Evolutionary conservation across 2,113 vertebrate genomes (phyloP), one percentile per base, ranked within the genome.

Genomic region (Leptocoma aspasia): DNA sequence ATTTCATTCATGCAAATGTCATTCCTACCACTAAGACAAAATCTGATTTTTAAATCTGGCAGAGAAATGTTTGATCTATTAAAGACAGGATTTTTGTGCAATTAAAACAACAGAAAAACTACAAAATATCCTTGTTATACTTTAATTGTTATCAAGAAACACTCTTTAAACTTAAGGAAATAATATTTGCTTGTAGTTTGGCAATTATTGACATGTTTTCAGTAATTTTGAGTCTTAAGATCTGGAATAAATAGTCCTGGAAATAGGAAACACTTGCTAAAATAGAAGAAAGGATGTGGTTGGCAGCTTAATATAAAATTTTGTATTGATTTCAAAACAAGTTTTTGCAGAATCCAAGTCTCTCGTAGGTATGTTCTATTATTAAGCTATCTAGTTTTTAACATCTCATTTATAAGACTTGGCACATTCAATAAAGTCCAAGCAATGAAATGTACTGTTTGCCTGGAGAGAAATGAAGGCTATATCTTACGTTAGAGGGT

Each of bases 401-500:
- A 69, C 13, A 45, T 57, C 52, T 90, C 9, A 41, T 68, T 73
- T 71, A 41, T 83, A 53, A 82, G 8, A 24, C 41, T 53, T 28
- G 21, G 19, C 41, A 33, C 52, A 30, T 35, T 82, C 57, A 86
- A 16, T 79, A 60, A 53, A 66, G 22, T 26, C 30, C 39, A 63
- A 79, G 31, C 44, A 59, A 19, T 56, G 53, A 73, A 69, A 72
- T 60, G 18, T 30, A 20, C 31, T 49, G 24, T 4, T 63, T 49
- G 15, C 59, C 49, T 66, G 27, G 56, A 81, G 60, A 12, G 35
- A 54, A 14, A 16, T 28, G 66, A 81, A 91, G 77, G 49, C 31
- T 42, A 1, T 33, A 20, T 94, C 98, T 98, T 97, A 99, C 99
- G 97, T 96, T 35, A 94, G 91, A 15, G 98, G 99, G 89, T 96